Conservation (phyloP, 2,797 vertebrate genomes). For the Pristis pectinata region DNA sequence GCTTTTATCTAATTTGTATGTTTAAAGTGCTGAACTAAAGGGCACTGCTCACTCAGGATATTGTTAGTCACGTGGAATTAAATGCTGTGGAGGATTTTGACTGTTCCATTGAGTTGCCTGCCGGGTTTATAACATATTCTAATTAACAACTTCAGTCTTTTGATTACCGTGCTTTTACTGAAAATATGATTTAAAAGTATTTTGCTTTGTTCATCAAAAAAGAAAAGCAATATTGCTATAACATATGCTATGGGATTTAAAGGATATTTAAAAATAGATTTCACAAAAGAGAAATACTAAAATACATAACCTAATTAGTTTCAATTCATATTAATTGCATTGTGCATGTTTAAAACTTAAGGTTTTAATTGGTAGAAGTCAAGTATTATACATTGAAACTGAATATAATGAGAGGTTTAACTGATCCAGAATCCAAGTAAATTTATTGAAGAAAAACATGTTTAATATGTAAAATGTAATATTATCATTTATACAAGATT, state of each 20-base stretch:
- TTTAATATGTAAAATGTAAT: neutral
- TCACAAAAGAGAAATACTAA: neutral
- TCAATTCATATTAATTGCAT: constrained; percentile 26
- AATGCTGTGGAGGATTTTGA: neutral
- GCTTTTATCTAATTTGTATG: neutral
- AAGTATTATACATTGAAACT: neutral
- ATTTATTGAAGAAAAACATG: neutral
- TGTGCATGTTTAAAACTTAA: constrained; percentile 2
- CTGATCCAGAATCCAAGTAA: neutral
- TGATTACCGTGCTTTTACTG: neutral
- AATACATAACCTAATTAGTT: constrained; percentile 37
- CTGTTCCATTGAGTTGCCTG: neutral
- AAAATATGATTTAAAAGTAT: neutral
- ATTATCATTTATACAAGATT: neutral
- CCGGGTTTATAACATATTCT: neutral
- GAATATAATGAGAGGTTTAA: neutral
- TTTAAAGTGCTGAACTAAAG: neutral
- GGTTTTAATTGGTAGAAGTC: constrained; percentile 29
- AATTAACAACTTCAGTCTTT: neutral
- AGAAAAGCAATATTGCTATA: neutral
- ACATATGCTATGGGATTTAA: neutral
- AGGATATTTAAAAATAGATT: constrained; percentile 25
- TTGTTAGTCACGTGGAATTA: neutral
- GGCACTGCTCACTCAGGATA: neutral
- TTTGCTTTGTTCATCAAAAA: neutral